phyloP scores from a whole-genome alignment of 2,888 invertebrate species.

The Quadriops clusia region DNA sequence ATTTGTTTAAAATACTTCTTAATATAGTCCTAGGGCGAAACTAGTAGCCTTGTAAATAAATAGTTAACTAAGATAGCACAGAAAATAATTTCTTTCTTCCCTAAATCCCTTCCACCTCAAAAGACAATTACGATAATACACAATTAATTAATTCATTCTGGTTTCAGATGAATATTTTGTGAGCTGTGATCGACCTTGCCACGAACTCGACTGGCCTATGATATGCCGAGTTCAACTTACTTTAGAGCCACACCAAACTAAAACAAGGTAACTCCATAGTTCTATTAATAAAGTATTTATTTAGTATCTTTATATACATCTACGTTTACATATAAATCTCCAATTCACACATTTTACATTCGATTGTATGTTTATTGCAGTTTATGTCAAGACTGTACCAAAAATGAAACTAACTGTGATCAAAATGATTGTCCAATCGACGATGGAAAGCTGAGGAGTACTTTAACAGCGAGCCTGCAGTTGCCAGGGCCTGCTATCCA shows the following conservation, averaged over 20 bases:
- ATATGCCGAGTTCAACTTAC: constrained; percentile 65
- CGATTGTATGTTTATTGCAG: constrained; percentile 29
- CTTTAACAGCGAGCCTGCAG: constrained; percentile 55
- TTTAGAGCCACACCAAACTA: constrained; percentile 59
- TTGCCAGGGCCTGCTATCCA: constrained; percentile 52
- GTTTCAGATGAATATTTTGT: constrained; percentile 60
- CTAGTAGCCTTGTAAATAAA: too few relatives aligned
- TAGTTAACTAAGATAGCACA: too few relatives aligned
- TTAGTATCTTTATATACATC: not conserved
- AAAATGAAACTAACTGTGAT: constrained; percentile 47
- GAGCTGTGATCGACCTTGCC: constrained; percentile 66
- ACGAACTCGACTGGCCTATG: constrained; percentile 66
- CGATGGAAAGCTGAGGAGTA: constrained; percentile 50
- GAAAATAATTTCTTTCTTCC: too few relatives aligned
- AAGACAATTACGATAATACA: not conserved
- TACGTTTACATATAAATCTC: not conserved
- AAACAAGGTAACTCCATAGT: constrained; percentile 48
- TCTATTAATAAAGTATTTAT: constrained; percentile 1
- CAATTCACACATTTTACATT: not conserved
- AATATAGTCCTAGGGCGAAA: too few relatives aligned
- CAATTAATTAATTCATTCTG: constrained; percentile 7
- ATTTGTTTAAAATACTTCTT: too few relatives aligned
- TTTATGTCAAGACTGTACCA: constrained; percentile 54
- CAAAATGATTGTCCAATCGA: constrained; percentile 52
- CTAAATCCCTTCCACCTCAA: too few relatives aligned